Percentiles rank a stretch among this genome's conserved stretches.
These are phyloP conservation scores for Glossophaga mutica DNA, from an alignment of 2,797 vertebrate species.

Conservation along the genomic window DNA sequence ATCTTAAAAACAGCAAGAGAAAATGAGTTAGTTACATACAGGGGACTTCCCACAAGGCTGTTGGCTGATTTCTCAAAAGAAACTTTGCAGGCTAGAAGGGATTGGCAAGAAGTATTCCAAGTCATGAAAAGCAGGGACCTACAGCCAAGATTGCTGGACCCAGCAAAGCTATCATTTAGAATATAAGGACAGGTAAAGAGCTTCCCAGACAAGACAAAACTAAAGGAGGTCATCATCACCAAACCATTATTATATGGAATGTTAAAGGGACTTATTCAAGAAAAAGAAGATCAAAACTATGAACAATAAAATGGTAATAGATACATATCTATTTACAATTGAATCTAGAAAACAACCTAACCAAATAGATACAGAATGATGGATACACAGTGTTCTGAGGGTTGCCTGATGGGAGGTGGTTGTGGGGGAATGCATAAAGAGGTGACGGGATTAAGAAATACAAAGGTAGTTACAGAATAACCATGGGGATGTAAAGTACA, in stretches of 20 bases:
- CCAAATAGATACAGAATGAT: background rate
- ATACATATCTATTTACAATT: background rate
- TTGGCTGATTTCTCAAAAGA: background rate
- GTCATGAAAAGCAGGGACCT: background rate
- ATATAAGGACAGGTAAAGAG: background rate
- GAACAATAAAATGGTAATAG: background rate
- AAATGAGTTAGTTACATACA: too few species aligned
- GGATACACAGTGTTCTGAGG: too few species aligned
- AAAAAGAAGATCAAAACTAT: background rate
- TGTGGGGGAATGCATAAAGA: background rate
- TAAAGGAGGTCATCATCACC: background rate
- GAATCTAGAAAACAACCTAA: background rate
- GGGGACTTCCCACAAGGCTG: too few species aligned
- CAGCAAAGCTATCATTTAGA: background rate
- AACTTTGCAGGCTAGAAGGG: background rate
- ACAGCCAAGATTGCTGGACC: background rate
- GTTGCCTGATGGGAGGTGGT: too few species aligned
- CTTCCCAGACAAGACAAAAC: background rate
- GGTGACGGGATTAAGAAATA: background rate
- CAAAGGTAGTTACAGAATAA: background rate
- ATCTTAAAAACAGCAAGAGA: too few species aligned
- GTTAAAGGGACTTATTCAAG: background rate
- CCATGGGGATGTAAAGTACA: too few species aligned
- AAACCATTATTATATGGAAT: background rate
- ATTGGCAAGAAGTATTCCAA: background rate